These are phyloP conservation scores for Pristionchus japonicus DNA, from an alignment of 2,888 invertebrate species.

Conservation along the genomic window DNA sequence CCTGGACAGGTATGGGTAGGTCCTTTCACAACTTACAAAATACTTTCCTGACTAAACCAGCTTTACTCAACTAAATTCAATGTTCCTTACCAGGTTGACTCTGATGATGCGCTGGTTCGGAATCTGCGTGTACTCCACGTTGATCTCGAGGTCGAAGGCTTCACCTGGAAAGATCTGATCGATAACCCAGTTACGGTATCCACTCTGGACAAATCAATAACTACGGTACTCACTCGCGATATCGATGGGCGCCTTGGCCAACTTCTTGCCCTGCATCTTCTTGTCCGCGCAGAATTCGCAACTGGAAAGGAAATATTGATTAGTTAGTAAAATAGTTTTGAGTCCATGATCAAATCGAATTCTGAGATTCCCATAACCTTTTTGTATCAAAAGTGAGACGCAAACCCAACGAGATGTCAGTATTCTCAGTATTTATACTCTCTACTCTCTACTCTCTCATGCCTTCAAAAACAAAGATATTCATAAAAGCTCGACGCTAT, in stretches of 20 bases:
- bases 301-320: not conserved
- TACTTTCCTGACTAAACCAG: too few relatives aligned
- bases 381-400: not conserved
- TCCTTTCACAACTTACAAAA: too few relatives aligned
- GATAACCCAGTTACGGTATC: not conserved
- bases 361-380: too few relatives aligned
- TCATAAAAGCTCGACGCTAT: too few relatives aligned
- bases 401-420: too few relatives aligned
- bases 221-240: slow-evolving; percentile 51
- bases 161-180: slow-evolving; percentile 50
- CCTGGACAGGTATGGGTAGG: too few relatives aligned
- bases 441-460: too few relatives aligned
- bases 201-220: not conserved
- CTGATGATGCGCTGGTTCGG: not conserved
- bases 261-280: slow-evolving; percentile 61
- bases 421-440: too few relatives aligned
- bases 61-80: too few relatives aligned
- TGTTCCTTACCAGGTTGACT: not conserved
- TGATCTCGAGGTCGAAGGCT: slow-evolving; percentile 54
- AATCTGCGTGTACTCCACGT: slow-evolving; percentile 43
- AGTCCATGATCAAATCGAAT: too few relatives aligned
- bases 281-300: slow-evolving; percentile 61
- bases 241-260: slow-evolving; percentile 64
- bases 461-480: too few relatives aligned
- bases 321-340: too few relatives aligned